Base-by-base conservation (phyloP, 2,888 invertebrate genomes). In the Zygothrica quintamaculata region DNA sequence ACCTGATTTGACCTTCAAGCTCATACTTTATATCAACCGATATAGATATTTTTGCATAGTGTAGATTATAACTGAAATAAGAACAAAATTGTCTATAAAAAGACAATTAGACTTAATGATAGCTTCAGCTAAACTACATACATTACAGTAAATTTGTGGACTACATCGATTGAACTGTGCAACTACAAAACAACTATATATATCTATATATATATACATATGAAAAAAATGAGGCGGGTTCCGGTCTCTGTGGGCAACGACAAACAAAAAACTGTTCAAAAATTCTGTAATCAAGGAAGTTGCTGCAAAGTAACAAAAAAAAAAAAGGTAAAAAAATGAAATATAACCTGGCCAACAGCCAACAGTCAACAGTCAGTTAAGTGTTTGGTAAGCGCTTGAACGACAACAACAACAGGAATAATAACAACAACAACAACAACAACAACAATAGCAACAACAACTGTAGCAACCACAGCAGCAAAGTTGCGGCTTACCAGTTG, bases 61-160 rank as follows among this genome's bases (percentile, higher is more conserved):
- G 71, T 36, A 44, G 6, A 1, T 8, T 50, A 37, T 72, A 43
- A 47, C 22, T 34, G 48, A 69, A 74, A 75, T 43, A 56, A 72
- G 75, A 69, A 84, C 74, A 67, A 61, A 64, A 58, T 39, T 57
- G 61, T 50, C 74, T 65, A 86, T 84, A 84, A 84, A 79, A 79
- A 79, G 77, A 71, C 84, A 80, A 86, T 86, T 80, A 86, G 71
- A 84, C 53, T 84, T 86, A 86, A 86, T 86, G 77, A 86, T 86
- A 84, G 84, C 75, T 65, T n/a, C 46, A 48, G 59, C 64, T 77
- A 77, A 84, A 71, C 62, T 51, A 64, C 37, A 74, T 81, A 73
- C 77, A 22, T 22, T 22, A 22, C 18, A 22, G 18, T 71, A 81
- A 80, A 71, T 71, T 66, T 55, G 59, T 79, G 65, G 73, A 68